These are phyloP conservation scores for Scaptomyza parva DNA, from an alignment of 2,888 invertebrate species.

Conservation along the genomic window DNA sequence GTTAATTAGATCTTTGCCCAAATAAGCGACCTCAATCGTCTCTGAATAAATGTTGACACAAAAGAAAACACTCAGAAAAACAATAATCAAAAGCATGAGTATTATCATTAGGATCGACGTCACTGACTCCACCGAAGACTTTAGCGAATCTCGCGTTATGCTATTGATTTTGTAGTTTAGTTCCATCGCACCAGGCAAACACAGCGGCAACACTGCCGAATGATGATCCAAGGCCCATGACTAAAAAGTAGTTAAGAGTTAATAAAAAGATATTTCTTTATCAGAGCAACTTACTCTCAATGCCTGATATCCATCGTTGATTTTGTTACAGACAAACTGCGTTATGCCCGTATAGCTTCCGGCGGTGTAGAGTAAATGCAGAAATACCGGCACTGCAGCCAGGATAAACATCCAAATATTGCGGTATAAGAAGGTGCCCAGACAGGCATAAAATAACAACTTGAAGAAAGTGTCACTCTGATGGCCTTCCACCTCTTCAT, in stretches of 20 bases:
- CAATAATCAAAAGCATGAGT: slow-evolving; percentile 91
- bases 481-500: slow-evolving; percentile 81
- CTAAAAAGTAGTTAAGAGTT: slow-evolving; percentile 77
- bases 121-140: slow-evolving; percentile 93
- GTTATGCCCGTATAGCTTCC: slow-evolving; percentile 81
- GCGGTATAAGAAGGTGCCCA: slow-evolving; percentile 93
- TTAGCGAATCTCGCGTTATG: slow-evolving; percentile 88
- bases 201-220: slow-evolving; percentile 90
- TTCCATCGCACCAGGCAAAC: slow-evolving; percentile 91
- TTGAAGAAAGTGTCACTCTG: slow-evolving; percentile 91
- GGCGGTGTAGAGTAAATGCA: slow-evolving; percentile 79
- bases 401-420: slow-evolving; percentile 93
- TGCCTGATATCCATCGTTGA: slow-evolving; percentile 66
- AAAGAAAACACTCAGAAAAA: slow-evolving; percentile 91
- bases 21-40: slow-evolving; percentile 95
- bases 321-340: slow-evolving; percentile 73
- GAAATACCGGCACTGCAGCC: slow-evolving; percentile 89
- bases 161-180: slow-evolving; percentile 88
- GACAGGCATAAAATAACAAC: slow-evolving; percentile 92
- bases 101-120: slow-evolving; percentile 94
- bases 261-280: neutral
- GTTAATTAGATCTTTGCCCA: slow-evolving; percentile 95
- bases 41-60: slow-evolving; percentile 94
- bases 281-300: slow-evolving; percentile 55
- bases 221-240: slow-evolving; percentile 86